Evolutionary conservation across 1,140 invertebrate genomes (phyloP), one percentile per base, ranked within the genome.

Genomic region (Tetragonula clypearis): DNA sequence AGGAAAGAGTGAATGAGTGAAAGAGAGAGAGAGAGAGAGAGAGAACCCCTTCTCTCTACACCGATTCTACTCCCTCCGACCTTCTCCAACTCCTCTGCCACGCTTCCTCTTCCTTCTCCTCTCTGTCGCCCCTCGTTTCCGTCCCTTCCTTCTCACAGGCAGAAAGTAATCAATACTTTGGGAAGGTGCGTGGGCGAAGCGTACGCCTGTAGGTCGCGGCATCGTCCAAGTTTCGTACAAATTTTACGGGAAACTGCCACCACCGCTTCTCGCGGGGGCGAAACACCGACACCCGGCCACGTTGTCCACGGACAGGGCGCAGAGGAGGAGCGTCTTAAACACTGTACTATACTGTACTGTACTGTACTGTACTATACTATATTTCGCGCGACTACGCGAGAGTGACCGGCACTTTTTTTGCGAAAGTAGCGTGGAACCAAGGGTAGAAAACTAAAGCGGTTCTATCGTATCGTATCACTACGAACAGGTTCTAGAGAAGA

Each of bases 101-200:
- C n/a, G 86, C 86, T 85, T 90, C 84, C 84, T 87, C 87, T 76
- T 86, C 86, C 86, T 74, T 86, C 85, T 90, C 86, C 90, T 86
- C 84, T 85, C 79, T 86, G 84, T 84, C 81, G 79, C 86, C 87
- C 87, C 82, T 84, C 88, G 71, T 85, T 75, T 77, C 74, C 80
- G 82, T 91, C 89, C 88, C 91, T 90, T 89, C 89, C 88, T 88
- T 88, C 91, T 81, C 85, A 88, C 88, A 79, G 90, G 84, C 89
- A 89, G 90, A 92, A 93, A 93, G 91, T 94, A 93, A 94, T 94
- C 93, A 94, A 94, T 94, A 94, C 93, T 94, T 93, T 90, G 90
- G 85, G 85, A 92, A 92, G 91, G 92, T 94, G 91, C 91, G 92
- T 93, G 91, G 91, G 92, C 87, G 91, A 92, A 91, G 91, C 85